Percentiles rank a stretch among this genome's conserved stretches.
These are phyloP conservation scores for Xanthia togata DNA, from an alignment of 2,888 invertebrate genomes.

Conservation along the genomic window DNA sequence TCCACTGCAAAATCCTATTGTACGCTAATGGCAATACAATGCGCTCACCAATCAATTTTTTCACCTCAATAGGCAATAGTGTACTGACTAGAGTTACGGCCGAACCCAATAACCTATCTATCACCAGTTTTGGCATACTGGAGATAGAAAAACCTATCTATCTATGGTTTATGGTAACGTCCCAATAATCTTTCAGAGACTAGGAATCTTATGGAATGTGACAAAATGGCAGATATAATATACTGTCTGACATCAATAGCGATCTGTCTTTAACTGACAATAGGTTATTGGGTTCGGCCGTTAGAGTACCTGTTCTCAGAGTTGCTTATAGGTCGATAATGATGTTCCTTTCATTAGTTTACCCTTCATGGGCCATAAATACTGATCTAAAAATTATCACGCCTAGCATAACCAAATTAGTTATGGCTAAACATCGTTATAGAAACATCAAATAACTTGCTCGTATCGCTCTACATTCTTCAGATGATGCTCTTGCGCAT, in stretches of 20 bases:
- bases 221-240: too few relatives aligned
- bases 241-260: too few relatives aligned
- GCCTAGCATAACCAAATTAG: constrained; percentile 35
- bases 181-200: too few relatives aligned
- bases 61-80: constrained; percentile 24
- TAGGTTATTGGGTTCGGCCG: too few relatives aligned
- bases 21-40: constrained; percentile 29
- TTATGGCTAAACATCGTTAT: constrained; percentile 43
- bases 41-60: constrained; percentile 25
- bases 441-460: constrained; percentile 48
- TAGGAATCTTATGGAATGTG: too few relatives aligned
- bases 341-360: not conserved
- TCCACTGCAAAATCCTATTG: constrained; percentile 6
- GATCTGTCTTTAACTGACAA: too few relatives aligned
- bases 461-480: constrained; percentile 45
- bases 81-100: not conserved
- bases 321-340: not conserved
- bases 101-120: too few relatives aligned
- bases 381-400: constrained; percentile 27
- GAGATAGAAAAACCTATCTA: too few relatives aligned
- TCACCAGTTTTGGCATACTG: too few relatives aligned
- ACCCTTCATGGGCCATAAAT: not conserved
- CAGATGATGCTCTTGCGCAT: constrained; percentile 64
- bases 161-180: too few relatives aligned
- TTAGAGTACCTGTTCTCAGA: not conserved